Conservation (phyloP, 2,113 vertebrate genomes). For the Sciurus niger region DNA sequence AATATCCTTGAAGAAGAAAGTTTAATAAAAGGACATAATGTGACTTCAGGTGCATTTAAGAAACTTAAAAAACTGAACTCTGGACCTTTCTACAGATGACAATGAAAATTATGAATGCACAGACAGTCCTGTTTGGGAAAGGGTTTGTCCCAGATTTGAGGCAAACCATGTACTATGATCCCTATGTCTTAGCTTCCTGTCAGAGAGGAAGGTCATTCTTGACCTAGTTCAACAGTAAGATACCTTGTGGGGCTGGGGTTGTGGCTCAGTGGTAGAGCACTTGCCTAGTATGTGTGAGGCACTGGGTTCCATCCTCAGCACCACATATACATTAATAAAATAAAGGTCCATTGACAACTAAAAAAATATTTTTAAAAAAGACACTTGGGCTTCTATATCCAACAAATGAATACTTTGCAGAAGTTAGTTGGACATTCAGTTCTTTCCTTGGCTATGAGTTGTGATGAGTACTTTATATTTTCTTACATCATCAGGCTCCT, state of each 20-base stretch:
- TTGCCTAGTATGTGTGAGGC: too few relatives aligned
- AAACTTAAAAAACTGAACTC: neutral
- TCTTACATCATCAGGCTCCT: neutral
- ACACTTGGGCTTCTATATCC: neutral
- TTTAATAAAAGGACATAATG: neutral
- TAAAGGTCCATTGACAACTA: too few relatives aligned
- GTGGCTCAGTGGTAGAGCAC: too few relatives aligned
- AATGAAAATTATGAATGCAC: neutral
- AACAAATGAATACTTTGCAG: neutral
- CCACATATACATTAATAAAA: too few relatives aligned
- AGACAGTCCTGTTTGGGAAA: neutral
- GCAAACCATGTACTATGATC: neutral
- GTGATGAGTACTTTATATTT: neutral
- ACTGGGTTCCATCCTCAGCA: too few relatives aligned
- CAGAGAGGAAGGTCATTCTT: neutral
- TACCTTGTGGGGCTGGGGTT: neutral
- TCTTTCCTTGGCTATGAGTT: neutral
- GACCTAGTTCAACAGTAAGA: slow-evolving; percentile 3
- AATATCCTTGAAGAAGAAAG: neutral
- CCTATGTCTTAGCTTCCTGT: neutral
- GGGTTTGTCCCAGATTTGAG: neutral
- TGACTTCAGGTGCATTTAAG: neutral
- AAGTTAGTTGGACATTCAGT: neutral
- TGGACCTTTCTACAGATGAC: neutral
- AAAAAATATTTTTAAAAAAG: too few relatives aligned